These are phyloP conservation scores for Yponomeuta plumbellus DNA, from an alignment of 2,888 invertebrate genomes.

Conservation along the genomic window DNA sequence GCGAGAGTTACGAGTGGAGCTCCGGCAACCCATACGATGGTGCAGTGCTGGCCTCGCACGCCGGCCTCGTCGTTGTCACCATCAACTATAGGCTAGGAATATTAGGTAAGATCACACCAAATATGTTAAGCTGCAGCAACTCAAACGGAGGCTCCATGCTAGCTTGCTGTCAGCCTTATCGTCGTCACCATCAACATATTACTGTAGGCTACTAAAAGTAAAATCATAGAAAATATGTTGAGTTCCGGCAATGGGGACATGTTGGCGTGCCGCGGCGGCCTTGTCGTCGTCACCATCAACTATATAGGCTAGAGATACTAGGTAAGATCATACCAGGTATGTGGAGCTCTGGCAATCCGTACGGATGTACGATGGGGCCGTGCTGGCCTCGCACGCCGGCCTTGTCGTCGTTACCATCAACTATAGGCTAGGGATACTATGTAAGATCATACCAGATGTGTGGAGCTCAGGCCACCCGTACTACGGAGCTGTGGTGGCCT, in stretches of 20 bases:
- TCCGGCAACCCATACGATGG: conserved; percentile 99
- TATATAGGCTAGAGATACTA: conserved; percentile 83
- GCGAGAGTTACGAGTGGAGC: conserved; percentile 97
- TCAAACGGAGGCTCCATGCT: conserved; percentile 97
- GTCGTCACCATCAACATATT: conserved; percentile 88
- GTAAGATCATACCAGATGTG: conserved; percentile 84
- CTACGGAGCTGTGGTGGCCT: conserved; percentile 96
- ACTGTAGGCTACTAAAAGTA: no score
- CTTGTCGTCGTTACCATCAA: conserved; percentile 93
- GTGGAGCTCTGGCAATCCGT: conserved; percentile 98
- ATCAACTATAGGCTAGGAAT: conserved; percentile 88
- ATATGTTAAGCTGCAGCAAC: conserved; percentile 98
- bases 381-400: conserved; percentile 94
- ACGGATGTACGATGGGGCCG: conserved; percentile 97
- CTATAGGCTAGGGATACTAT: conserved; percentile 86
- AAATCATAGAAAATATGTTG: conserved; percentile 68
- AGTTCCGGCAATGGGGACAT: conserved; percentile 98
- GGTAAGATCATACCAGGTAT: conserved; percentile 85
- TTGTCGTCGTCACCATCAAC: conserved; percentile 92
- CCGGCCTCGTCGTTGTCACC: conserved; percentile 92
- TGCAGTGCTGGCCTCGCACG: conserved; percentile 95
- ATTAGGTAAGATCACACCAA: conserved; percentile 90
- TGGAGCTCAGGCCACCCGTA: conserved; percentile 99
- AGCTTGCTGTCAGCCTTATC: conserved; percentile 91
- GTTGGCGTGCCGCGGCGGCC: conserved; percentile 93